A percentile compares a stretch with the other conserved stretches of the same genome.
Conservation (phyloP, 2,797 vertebrate genomes). For the Betta splendens region DNA sequence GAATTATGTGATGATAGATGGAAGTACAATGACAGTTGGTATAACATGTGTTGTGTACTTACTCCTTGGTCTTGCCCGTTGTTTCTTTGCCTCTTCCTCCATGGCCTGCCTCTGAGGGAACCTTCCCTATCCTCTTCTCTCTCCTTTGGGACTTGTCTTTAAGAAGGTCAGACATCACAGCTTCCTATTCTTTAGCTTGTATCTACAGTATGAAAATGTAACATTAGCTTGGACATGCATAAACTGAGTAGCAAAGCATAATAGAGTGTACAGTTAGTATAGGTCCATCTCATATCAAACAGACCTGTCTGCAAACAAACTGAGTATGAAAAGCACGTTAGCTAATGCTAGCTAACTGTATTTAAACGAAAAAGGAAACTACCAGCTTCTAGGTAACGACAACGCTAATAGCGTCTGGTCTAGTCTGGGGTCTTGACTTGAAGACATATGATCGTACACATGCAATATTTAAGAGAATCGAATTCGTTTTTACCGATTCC, state of each 20-base stretch:
- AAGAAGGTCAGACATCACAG: conserved; percentile 75
- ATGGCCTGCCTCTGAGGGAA: conserved; percentile 76
- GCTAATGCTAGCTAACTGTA: background rate
- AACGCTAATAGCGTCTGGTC: background rate
- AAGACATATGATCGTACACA: background rate
- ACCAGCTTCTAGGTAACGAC: background rate
- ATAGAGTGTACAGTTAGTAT: background rate
- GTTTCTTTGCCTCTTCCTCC: conserved; percentile 75
- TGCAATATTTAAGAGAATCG: background rate
- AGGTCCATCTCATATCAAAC: background rate
- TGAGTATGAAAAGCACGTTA: background rate
- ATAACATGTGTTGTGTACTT: conserved; percentile 54
- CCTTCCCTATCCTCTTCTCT: conserved; percentile 77
- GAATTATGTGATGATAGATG: background rate
- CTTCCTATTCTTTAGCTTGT: background rate
- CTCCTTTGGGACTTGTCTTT: conserved; percentile 74
- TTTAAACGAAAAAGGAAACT: background rate
- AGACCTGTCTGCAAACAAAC: too few relatives aligned
- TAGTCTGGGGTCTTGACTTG: background rate
- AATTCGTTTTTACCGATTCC: conserved; percentile 33
- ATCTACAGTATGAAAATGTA: background rate
- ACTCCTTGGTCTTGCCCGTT: conserved; percentile 80
- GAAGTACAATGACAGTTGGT: background rate
- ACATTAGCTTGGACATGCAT: background rate
- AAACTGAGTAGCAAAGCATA: background rate